phyloP scores from a whole-genome alignment of 2,797 vertebrate species.

The Pseudotriccus pelzelni region DNA sequence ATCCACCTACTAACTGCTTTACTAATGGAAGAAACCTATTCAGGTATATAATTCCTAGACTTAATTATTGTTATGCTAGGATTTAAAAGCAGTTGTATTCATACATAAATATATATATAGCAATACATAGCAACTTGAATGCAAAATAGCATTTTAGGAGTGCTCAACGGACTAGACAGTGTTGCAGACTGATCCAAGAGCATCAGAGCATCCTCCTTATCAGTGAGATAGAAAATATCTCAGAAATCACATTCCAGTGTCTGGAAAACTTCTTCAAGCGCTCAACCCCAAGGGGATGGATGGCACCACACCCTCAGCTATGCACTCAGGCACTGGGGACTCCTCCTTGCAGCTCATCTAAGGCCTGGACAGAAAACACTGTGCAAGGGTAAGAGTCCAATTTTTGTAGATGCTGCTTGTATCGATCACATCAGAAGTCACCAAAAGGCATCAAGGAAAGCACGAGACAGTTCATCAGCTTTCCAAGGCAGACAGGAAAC shows the following conservation, averaged over 20 bases:
- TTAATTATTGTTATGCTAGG: background rate
- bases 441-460: conserved; percentile 57
- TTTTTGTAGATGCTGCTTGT: conserved; percentile 1
- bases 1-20: background rate
- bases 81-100: background rate
- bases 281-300: background rate
- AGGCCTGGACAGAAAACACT: background rate
- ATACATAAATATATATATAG: background rate
- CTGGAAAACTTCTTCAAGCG: background rate
- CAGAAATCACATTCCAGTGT: background rate
- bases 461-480: conserved; percentile 57
- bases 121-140: background rate
- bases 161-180: background rate
- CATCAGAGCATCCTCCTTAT: background rate
- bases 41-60: background rate
- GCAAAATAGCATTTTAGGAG: background rate
- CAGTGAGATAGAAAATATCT: background rate
- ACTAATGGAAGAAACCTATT: background rate
- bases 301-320: background rate
- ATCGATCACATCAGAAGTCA: conserved; percentile 34
- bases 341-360: background rate
- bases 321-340: fast-evolving
- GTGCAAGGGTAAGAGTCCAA: fast-evolving
- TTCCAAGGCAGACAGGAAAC: conserved; percentile 57
- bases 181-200: background rate